Evolutionary conservation across 2,888 invertebrate genomes (phyloP).

Genomic region (Sipha maydis): DNA sequence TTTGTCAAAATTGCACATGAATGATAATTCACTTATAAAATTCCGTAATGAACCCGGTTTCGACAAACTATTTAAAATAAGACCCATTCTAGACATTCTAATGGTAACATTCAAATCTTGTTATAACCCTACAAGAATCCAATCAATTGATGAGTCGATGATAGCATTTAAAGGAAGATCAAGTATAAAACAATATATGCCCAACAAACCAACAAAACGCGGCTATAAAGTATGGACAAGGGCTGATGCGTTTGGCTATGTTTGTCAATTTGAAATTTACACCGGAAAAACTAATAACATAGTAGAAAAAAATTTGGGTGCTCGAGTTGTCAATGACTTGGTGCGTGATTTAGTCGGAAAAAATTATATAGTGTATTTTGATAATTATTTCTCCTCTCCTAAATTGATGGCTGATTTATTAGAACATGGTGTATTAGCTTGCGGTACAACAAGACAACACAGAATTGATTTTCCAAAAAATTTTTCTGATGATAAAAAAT

Average conservation of each 20-base stretch:
- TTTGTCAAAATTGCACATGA: conserved; percentile 31
- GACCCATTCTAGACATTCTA: not conserved
- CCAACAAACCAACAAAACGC: conserved; percentile 62
- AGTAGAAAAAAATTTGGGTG: conserved; percentile 60
- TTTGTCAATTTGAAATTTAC: conserved; percentile 52
- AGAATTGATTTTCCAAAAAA: conserved; percentile 18
- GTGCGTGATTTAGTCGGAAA: not conserved
- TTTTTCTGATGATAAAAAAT: conserved; percentile 58
- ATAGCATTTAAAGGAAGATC: conserved; percentile 61
- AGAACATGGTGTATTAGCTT: conserved; percentile 10
- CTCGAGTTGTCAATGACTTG: conserved; percentile 56
- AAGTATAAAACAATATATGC: conserved; percentile 62
- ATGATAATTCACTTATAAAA: conserved; percentile 14
- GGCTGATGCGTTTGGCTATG: conserved; percentile 46
- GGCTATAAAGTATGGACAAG: conserved; percentile 62
- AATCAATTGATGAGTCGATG: conserved; percentile 63
- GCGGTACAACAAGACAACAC: not conserved
- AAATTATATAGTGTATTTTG: conserved; percentile 6
- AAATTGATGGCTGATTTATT: conserved; percentile 25
- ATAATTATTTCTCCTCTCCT: conserved; percentile 18
- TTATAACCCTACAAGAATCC: conserved; percentile 26
- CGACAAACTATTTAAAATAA: no score
- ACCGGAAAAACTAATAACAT: conserved; percentile 63
- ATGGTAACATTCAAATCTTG: conserved; percentile 2
- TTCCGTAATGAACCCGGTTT: not conserved